Conservation (phyloP, 2,888 invertebrate genomes). For the Drosophila kuntzei region DNA sequence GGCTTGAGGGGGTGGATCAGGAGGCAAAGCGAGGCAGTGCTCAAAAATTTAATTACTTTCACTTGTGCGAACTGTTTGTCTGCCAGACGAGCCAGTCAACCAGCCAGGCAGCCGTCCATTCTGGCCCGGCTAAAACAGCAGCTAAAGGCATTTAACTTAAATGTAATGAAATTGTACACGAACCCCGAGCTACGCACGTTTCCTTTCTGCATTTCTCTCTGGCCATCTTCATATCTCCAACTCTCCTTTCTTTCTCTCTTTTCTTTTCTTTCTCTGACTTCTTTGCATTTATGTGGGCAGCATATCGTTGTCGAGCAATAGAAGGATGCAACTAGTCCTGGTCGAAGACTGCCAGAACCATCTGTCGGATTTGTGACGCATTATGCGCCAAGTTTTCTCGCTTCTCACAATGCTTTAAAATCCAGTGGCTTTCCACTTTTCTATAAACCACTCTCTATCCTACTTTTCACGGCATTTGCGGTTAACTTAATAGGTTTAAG, state of each 20-base stretch:
- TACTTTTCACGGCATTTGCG: neutral
- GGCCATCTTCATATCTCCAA: slow-evolving; percentile 1
- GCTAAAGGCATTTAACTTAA: slow-evolving; percentile 76
- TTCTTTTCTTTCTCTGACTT: neutral
- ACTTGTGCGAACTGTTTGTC: slow-evolving; percentile 75
- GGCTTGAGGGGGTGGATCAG: slow-evolving; percentile 17
- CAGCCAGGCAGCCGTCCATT: slow-evolving; percentile 15
- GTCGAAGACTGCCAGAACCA: slow-evolving; percentile 17
- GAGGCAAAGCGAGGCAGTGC: slow-evolving; percentile 19
- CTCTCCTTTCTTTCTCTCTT: neutral
- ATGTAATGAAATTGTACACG: slow-evolving; percentile 71
- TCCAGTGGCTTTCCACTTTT: slow-evolving; percentile 50
- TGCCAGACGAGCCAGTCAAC: slow-evolving; percentile 40
- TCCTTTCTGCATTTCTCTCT: slow-evolving; percentile 21
- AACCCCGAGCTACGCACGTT: slow-evolving; percentile 58
- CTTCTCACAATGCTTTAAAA: slow-evolving; percentile 43
- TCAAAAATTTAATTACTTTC: slow-evolving; percentile 80
- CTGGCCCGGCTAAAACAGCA: slow-evolving; percentile 34
- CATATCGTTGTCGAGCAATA: slow-evolving; percentile 9
- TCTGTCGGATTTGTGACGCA: slow-evolving; percentile 57
- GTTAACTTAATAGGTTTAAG: slow-evolving; percentile 49
- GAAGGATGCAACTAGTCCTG: slow-evolving; percentile 14
- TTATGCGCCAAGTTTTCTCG: slow-evolving; percentile 62
- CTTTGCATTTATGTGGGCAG: slow-evolving; percentile 20
- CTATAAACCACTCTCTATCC: neutral